Conservation (phyloP, 2,888 invertebrate genomes). For the Lordiphosa andalusiaca region DNA sequence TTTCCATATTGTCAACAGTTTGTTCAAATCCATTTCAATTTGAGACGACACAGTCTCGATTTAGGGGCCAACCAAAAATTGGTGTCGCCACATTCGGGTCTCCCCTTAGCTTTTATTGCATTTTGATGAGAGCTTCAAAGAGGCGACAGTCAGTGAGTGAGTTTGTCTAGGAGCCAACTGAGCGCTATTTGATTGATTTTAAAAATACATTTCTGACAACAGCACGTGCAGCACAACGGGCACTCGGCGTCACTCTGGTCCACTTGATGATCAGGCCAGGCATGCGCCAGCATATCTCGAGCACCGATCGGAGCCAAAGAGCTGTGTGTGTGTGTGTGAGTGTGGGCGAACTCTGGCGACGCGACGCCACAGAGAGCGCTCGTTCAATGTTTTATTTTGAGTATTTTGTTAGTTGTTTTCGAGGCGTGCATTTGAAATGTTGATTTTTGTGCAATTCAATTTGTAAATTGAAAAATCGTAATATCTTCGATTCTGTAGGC, state of each 20-base stretch:
- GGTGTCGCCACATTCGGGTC: conserved; percentile 24
- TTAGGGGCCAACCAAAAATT: conserved; percentile 9
- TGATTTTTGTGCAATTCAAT: conserved; percentile 27
- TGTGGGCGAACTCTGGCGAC: too few relatives aligned
- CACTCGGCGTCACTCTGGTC: conserved; percentile 12
- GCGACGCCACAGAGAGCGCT: conserved; percentile 6
- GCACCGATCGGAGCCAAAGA: conserved; percentile 10
- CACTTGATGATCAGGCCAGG: conserved; percentile 24
- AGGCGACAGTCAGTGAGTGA: conserved; percentile 1
- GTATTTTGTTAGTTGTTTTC: conserved; percentile 51
- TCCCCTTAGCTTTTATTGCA: conserved; percentile 39
- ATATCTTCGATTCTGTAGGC: neutral
- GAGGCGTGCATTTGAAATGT: conserved; percentile 59
- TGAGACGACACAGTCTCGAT: neutral
- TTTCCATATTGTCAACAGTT: conserved; percentile 27
- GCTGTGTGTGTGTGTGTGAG: neutral
- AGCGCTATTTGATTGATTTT: conserved; percentile 61
- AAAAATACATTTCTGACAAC: conserved; percentile 54
- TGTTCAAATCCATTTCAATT: conserved; percentile 16
- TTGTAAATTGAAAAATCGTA: conserved; percentile 17
- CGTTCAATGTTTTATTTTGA: conserved; percentile 53
- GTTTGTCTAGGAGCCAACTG: neutral
- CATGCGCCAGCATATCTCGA: conserved; percentile 5
- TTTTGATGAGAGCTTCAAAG: conserved; percentile 38
- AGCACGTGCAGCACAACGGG: conserved; percentile 29